Conservation (phyloP, 2,113 vertebrate genomes). For the Vireo altiloquus region DNA sequence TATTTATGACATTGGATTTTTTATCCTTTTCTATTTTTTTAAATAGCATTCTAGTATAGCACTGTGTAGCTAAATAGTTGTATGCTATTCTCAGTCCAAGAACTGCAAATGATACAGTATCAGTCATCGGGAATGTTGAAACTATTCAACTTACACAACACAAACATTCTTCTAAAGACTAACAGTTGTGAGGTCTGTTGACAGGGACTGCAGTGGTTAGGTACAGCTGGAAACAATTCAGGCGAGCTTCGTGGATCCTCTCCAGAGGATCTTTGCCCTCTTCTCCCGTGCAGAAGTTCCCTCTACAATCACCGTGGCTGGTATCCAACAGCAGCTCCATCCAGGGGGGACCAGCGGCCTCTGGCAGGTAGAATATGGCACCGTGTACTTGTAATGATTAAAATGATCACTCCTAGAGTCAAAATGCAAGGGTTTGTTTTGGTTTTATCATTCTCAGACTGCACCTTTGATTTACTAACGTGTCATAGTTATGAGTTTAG, state of each 20-base stretch:
- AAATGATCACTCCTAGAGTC: neutral
- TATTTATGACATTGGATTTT: neutral
- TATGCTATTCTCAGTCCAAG: neutral
- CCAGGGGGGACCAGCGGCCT: neutral
- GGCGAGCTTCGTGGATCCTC: neutral
- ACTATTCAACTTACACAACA: neutral
- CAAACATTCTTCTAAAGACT: neutral
- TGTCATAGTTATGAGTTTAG: neutral
- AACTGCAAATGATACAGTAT: neutral
- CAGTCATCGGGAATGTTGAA: neutral
- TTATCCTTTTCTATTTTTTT: neutral
- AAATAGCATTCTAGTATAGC: neutral
- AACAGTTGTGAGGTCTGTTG: neutral
- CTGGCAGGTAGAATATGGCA: neutral
- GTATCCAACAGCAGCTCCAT: neutral
- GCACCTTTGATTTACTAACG: neutral
- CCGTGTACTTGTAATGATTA: fast-evolving
- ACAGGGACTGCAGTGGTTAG: neutral
- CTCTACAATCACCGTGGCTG: neutral
- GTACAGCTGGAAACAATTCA: neutral
- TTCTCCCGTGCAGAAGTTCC: neutral
- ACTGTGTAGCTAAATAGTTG: neutral
- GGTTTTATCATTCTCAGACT: neutral
- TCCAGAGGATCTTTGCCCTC: neutral
- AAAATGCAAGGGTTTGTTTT: neutral